Evolutionary conservation across 2,888 invertebrate genomes (phyloP).

Genomic region (Catocala sponsa): DNA sequence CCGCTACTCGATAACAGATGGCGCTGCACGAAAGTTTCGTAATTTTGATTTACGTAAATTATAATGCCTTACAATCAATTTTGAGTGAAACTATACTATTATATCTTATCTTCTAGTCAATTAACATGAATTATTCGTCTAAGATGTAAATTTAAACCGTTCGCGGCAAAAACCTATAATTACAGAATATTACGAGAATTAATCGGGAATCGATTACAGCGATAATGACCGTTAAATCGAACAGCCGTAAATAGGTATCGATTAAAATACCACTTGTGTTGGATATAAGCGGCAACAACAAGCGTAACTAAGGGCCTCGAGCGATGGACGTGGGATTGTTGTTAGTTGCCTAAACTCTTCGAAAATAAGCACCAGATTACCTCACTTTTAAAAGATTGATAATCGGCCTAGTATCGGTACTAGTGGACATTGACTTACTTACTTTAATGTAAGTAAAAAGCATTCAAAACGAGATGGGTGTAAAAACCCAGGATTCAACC

Average conservation of each 20-base stretch:
- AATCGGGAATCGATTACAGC: constrained; percentile 41
- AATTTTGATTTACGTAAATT: not conserved
- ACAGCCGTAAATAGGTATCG: constrained; percentile 53
- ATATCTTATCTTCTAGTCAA: constrained; percentile 30
- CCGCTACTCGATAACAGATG: constrained; percentile 72
- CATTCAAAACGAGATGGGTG: too few relatives aligned
- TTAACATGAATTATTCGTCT: constrained; percentile 26
- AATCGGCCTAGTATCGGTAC: not conserved
- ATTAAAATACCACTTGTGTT: constrained; percentile 46
- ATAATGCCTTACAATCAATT: not conserved
- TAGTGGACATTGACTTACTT: too few relatives aligned
- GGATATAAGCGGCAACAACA: too few relatives aligned
- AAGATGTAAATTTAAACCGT: constrained; percentile 16
- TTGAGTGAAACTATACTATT: constrained; percentile 26
- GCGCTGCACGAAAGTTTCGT: constrained; percentile 50
- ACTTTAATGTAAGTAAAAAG: too few relatives aligned
- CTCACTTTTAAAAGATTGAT: not conserved
- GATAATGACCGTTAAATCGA: constrained; percentile 56
- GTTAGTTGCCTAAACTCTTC: too few relatives aligned
- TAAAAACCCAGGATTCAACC: too few relatives aligned
- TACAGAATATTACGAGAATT: constrained; percentile 34
- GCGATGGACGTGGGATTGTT: too few relatives aligned
- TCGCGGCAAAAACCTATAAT: constrained; percentile 38
- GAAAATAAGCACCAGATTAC: not conserved
- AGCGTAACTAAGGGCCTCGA: too few relatives aligned